Conservation (phyloP, 2,797 vertebrate species). For the Varecia variegata region DNA sequence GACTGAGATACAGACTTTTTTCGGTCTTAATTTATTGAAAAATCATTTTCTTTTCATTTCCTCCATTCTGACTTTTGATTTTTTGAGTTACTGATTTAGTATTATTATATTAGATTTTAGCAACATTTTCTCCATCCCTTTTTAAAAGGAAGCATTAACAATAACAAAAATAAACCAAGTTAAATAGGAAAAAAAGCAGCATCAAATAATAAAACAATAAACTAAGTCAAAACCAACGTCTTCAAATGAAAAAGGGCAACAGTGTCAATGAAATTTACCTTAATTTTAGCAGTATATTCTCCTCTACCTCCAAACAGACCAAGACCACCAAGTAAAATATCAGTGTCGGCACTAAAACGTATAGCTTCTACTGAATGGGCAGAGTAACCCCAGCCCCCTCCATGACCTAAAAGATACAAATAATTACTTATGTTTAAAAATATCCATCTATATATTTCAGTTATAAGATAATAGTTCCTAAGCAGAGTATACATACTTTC, state of each 20-base stretch:
- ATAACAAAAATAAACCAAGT: neutral
- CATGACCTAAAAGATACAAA: conserved; percentile 90
- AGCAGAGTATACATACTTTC: conserved; percentile 90
- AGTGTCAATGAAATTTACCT: conserved; percentile 84
- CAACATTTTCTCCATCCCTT: neutral
- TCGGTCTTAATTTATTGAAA: neutral
- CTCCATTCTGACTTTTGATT: neutral
- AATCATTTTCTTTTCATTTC: conserved; percentile 24
- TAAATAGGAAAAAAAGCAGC: neutral
- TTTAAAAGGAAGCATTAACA: neutral
- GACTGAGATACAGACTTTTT: neutral
- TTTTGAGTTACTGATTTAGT: neutral
- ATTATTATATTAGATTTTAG: neutral
- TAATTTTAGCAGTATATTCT: conserved; percentile 99
- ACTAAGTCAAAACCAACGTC: neutral
- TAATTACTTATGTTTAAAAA: neutral
- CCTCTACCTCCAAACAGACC: conserved; percentile 98
- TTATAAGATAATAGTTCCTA: neutral
- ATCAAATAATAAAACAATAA: neutral
- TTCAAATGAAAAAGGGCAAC: neutral
- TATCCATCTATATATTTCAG: neutral
- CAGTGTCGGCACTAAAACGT: conserved; percentile 97
- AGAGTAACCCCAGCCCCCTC: conserved; percentile 99
- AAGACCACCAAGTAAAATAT: conserved; percentile 96
- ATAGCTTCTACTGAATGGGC: conserved; percentile 99